phyloP scores from a whole-genome alignment of 2,888 invertebrate species.

The Dinocampus coccinellae region DNA sequence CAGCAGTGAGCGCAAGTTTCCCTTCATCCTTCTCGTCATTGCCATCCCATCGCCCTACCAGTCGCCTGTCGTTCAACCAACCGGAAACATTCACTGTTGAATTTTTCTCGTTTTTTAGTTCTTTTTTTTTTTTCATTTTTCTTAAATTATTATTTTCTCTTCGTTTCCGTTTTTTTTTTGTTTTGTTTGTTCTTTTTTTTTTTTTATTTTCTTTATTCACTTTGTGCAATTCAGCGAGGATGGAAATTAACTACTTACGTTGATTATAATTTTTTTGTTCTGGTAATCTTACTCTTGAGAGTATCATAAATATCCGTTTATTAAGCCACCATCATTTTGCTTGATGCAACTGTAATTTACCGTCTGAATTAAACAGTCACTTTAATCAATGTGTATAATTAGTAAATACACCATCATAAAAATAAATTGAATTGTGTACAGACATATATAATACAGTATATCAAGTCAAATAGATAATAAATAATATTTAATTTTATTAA shows the following conservation, averaged over 20 bases:
- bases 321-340: neutral
- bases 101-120: neutral
- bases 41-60: neutral
- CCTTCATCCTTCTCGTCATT: neutral
- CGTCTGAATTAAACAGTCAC: neutral
- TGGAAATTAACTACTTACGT: conserved; percentile 26
- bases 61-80: neutral
- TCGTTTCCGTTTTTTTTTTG: neutral
- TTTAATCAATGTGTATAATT: neutral
- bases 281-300: neutral
- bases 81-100: neutral
- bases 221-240: neutral
- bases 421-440: neutral
- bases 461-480: neutral
- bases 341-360: neutral
- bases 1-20: neutral
- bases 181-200: no score
- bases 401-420: neutral
- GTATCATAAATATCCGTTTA: neutral
- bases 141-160: neutral
- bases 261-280: conserved; percentile 14
- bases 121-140: neutral
- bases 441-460: neutral
- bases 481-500: neutral
- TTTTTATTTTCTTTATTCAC: neutral